phyloP scores from a whole-genome alignment of 2,888 invertebrate species.

The Carpatolechia fugitivella region DNA sequence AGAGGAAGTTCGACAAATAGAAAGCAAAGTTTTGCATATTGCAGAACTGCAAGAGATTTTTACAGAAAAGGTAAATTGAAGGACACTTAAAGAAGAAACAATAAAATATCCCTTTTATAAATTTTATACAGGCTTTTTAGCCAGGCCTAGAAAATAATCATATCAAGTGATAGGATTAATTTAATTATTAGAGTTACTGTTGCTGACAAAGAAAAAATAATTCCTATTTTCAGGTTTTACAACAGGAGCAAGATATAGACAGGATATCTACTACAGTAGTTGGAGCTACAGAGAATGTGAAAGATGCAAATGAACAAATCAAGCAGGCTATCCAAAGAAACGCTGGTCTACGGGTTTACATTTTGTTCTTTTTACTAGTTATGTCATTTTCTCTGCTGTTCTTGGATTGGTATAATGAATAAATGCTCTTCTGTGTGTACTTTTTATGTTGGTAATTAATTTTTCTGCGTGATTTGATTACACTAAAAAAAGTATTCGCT shows the following conservation, averaged over 20 bases:
- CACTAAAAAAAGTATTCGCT: no score
- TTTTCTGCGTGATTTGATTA: no score
- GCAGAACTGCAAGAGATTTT: slow-evolving; percentile 97
- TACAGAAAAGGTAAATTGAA: slow-evolving; percentile 87
- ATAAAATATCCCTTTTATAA: no score
- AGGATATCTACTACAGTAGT: slow-evolving; percentile 92
- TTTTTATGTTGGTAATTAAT: neutral
- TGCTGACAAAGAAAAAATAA: slow-evolving; percentile 6
- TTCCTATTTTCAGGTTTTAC: slow-evolving; percentile 81
- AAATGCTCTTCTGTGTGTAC: slow-evolving; percentile 29
- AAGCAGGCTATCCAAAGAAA: slow-evolving; percentile 98
- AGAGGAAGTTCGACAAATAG: slow-evolving; percentile 94
- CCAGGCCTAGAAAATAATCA: no score
- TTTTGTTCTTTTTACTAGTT: slow-evolving; percentile 96
- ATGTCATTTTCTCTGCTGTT: slow-evolving; percentile 97
- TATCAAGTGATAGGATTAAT: no score
- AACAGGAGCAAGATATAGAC: slow-evolving; percentile 96
- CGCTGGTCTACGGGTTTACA: slow-evolving; percentile 96
- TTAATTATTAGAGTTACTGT: no score
- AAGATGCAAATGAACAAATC: slow-evolving; percentile 98
- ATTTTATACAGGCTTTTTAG: no score
- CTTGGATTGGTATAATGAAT: slow-evolving; percentile 98
- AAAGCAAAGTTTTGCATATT: slow-evolving; percentile 96
- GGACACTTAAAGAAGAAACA: no score
- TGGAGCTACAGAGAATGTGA: slow-evolving; percentile 96